Evolutionary conservation across 2,797 vertebrate genomes (phyloP), one percentile per base, ranked within the genome.

Genomic region (Urocyon cinereoargenteus): DNA sequence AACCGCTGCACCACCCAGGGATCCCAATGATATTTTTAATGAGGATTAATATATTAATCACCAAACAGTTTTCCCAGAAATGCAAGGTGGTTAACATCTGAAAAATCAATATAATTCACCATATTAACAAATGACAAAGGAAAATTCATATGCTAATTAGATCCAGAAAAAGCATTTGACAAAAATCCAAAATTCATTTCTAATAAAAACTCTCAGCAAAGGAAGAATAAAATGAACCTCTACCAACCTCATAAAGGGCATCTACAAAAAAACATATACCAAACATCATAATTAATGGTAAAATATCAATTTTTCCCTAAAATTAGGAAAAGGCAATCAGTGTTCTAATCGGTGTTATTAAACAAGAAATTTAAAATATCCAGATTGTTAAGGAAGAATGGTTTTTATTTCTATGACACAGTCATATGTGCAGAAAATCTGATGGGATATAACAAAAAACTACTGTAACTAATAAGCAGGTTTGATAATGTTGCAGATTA

Each of bases 101-200:
- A 95, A 95, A 95, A 62, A 26, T 59, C 3, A 59, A 62, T 45
- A 12, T 85, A 88, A 91, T 57, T 85, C 21, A 59, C 22, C 40
- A 75, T 45, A 59, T 77, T 91, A 87, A 86, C 6, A 86, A 45
- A 88, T 4, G 73, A 79, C 72, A 83, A 90, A 40, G 4, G 10
- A 75, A 70, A 81, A 28, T 15, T 11, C 26, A 57, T 18, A 18
- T 72, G 16, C 61, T 90, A 79, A 87, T 68, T 79, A 73, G 24
- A 84, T 16, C 6, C 2, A 68, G 19, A 83, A 86, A 91, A 90
- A 79, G 9, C 51, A 87, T 83, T 34, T 57, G 36, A 87, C 22
- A 55, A 95, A 93, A 86, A 78, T 57, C 49, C 51, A 83, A 49
- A 12, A 97, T 68, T n/a, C 5, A 81, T 21, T 77, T 97, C 45